phyloP scores from a whole-genome alignment of 2,797 vertebrate species.

The Podarcis siculus region DNA sequence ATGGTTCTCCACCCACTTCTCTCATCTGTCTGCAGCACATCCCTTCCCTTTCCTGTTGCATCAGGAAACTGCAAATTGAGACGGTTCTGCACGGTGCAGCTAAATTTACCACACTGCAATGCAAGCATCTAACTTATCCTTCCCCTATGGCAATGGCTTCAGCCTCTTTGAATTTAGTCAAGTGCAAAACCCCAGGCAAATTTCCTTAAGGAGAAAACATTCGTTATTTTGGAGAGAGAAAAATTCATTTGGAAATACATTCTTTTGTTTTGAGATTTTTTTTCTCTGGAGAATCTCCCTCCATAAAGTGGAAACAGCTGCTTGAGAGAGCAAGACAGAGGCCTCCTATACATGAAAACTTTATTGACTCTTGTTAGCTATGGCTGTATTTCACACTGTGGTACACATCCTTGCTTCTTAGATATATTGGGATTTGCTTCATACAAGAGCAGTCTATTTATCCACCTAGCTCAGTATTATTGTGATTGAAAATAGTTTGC shows the following conservation, averaged over 20 bases:
- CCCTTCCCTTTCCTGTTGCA: constrained; percentile 74
- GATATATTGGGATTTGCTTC: too few species aligned
- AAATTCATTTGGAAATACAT: neutral
- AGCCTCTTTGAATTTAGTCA: neutral
- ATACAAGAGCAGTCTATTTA: neutral
- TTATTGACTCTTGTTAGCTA: neutral
- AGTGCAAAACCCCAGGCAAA: neutral
- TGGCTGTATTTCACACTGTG: neutral
- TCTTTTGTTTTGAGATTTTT: neutral
- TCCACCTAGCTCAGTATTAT: neutral
- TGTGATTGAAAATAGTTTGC: too few species aligned
- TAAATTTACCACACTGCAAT: constrained; percentile 56
- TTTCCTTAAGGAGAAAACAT: neutral
- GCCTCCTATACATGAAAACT: neutral
- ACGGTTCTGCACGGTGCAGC: constrained; percentile 58
- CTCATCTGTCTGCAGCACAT: constrained; percentile 62
- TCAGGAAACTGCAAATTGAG: constrained; percentile 69
- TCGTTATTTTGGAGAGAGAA: constrained; percentile 24
- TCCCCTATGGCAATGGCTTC: constrained; percentile 45
- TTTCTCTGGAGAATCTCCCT: neutral
- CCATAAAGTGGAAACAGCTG: constrained; percentile 36
- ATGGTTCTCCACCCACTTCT: neutral
- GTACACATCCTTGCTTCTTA: neutral
- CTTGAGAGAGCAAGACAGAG: neutral
- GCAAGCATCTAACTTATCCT: constrained; percentile 42